These are phyloP conservation scores for Dascillus cervinus DNA, from an alignment of 2,888 invertebrate species.

Conservation along the genomic window DNA sequence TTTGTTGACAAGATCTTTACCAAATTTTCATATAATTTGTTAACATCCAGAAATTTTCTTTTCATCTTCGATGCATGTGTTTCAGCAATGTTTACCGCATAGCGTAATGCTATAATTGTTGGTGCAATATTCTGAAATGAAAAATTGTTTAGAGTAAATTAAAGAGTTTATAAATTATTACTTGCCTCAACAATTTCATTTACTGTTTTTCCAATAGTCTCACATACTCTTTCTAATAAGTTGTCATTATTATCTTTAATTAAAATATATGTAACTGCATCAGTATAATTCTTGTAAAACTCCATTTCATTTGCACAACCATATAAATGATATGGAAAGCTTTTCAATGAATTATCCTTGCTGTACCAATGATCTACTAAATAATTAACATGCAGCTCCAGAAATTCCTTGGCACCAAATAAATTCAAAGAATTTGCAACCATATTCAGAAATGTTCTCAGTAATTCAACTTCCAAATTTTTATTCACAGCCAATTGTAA, in stretches of 20 bases:
- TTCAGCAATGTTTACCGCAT: too few species aligned
- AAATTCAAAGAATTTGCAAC: conserved; percentile 24
- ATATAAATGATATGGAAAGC: conserved; percentile 38
- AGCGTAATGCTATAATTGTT: too few species aligned
- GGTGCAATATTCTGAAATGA: too few species aligned
- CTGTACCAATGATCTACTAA: conserved; percentile 40
- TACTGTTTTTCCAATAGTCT: conserved; percentile 23
- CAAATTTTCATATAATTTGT: conserved; percentile 27
- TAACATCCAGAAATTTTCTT: too few species aligned
- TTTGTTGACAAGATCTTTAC: conserved; percentile 27
- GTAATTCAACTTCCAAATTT: conserved; percentile 11
- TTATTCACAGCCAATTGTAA: conserved; percentile 48
- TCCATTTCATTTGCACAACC: conserved; percentile 32
- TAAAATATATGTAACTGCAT: conserved; percentile 39
- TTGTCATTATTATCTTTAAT: conserved; percentile 33
- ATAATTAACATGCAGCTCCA: conserved; percentile 44
- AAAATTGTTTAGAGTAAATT: too few species aligned
- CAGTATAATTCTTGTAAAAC: conserved; percentile 41
- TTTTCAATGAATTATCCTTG: conserved; percentile 24
- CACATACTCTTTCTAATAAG: conserved; percentile 29
- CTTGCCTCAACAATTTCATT: conserved; percentile 30
- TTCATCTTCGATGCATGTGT: too few species aligned
- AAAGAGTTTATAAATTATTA: conserved; percentile 6
- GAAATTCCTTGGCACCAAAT: conserved; percentile 35
- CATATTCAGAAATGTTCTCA: conserved; percentile 23